A percentile compares a stretch with the other conserved stretches of the same genome.
These are phyloP conservation scores for Prunella himalayana DNA, from an alignment of 2,113 vertebrate species.

Conservation along the genomic window DNA sequence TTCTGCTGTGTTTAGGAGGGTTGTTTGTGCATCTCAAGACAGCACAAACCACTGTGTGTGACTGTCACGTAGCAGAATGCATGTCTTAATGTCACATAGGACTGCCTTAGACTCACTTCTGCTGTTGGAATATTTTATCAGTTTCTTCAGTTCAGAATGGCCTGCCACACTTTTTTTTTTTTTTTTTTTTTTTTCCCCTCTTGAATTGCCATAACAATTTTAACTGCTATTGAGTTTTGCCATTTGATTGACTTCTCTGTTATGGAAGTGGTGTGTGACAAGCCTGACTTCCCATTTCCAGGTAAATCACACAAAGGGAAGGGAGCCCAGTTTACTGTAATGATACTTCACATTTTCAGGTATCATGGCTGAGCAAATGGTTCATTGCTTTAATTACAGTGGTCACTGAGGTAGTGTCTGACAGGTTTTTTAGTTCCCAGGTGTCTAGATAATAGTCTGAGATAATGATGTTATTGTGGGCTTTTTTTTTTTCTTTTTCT, in stretches of 20 bases:
- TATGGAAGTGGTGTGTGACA: not conserved
- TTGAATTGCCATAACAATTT: not conserved
- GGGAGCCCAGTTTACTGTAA: not conserved
- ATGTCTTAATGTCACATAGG: not conserved
- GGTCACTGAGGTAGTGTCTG: slow-evolving; percentile 25
- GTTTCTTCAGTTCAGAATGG: not conserved
- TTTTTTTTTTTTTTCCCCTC: not conserved
- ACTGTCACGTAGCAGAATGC: not conserved
- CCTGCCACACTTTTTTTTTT: not conserved
- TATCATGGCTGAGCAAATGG: not conserved
- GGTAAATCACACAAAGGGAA: not conserved
- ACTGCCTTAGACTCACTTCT: not conserved
- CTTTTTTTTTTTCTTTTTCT: not conserved
- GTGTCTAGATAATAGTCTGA: not conserved
- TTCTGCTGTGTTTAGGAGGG: not conserved
- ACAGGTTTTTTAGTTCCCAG: not conserved
- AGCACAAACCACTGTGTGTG: rapidly evolving
- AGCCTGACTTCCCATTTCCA: not conserved
- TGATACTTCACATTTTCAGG: not conserved
- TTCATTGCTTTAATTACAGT: slow-evolving; percentile 12
- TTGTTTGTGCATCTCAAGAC: not conserved
- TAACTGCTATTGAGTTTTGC: not conserved
- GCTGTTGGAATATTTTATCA: not conserved
- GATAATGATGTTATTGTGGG: not conserved
- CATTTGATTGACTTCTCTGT: not conserved